Conservation (phyloP, 1,140 invertebrate genomes). For the Caenorhabditis remanei region DNA sequence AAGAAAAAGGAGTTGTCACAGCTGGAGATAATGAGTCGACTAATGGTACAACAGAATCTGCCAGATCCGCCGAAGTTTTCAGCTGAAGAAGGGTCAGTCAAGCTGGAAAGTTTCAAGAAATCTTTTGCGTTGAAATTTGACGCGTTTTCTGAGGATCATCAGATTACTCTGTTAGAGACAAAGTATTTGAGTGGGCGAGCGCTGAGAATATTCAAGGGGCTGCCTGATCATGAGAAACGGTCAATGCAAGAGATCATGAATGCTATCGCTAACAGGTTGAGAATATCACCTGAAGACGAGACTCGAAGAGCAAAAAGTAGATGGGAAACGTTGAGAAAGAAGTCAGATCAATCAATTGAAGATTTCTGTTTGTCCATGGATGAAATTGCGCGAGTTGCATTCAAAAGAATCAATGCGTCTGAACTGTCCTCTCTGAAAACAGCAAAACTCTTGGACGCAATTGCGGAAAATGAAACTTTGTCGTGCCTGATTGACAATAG, state of each 20-base stretch:
- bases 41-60: background rate
- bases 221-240: background rate
- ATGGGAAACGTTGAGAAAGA: background rate
- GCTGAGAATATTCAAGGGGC: background rate
- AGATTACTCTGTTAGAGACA: background rate
- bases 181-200: background rate
- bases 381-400: background rate
- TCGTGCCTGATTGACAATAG: background rate
- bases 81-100: background rate
- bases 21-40: too few relatives aligned
- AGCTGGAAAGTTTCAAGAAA: background rate
- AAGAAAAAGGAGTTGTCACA: too few relatives aligned
- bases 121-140: background rate
- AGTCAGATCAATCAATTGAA: background rate
- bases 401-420: background rate
- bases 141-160: background rate
- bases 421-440: background rate
- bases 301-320: background rate
- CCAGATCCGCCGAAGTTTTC: background rate
- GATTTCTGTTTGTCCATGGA: background rate
- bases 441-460: background rate
- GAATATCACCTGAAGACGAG: background rate
- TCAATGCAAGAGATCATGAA: background rate
- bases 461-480: background rate
- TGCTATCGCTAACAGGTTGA: background rate